phyloP scores from a whole-genome alignment of 1,140 invertebrate species.

The Aphaenogaster floridana region DNA sequence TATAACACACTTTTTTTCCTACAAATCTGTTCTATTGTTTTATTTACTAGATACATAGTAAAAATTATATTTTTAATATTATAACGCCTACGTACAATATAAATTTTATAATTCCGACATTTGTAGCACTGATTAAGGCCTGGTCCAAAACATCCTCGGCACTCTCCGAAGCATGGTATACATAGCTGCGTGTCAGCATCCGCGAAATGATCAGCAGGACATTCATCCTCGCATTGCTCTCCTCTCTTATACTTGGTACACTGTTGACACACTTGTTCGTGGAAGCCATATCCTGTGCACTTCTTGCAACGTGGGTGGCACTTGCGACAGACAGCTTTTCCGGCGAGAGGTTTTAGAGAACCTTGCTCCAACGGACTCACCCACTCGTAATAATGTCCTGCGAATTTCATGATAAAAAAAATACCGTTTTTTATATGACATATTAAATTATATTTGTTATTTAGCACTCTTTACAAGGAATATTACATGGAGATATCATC shows the following conservation, averaged over 20 bases:
- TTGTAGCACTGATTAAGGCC: slow-evolving; percentile 92
- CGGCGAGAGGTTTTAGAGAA: slow-evolving; percentile 90
- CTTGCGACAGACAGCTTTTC: slow-evolving; percentile 94
- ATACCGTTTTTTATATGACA: background rate
- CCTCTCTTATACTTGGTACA: slow-evolving; percentile 94
- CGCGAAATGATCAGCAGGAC: slow-evolving; percentile 94
- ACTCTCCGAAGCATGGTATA: slow-evolving; percentile 93
- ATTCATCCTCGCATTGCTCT: slow-evolving; percentile 97
- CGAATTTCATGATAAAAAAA: slow-evolving; percentile 63
- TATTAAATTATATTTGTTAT: background rate
- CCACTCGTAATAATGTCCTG: slow-evolving; percentile 95
- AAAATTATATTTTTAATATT: background rate
- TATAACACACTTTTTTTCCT: background rate
- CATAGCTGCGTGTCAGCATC: slow-evolving; percentile 92
- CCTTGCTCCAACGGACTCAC: slow-evolving; percentile 92
- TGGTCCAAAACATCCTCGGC: slow-evolving; percentile 94
- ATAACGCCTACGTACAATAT: slow-evolving; percentile 85
- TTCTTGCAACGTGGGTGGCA: slow-evolving; percentile 96
- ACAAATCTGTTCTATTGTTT: background rate
- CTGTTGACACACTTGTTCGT: slow-evolving; percentile 94
- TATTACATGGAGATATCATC: background rate
- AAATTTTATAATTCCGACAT: slow-evolving; percentile 95
- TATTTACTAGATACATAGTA: background rate
- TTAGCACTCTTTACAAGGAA: background rate
- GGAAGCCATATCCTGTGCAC: slow-evolving; percentile 96